These are phyloP conservation scores for Tetragnatha versicolor DNA, from an alignment of 1,140 invertebrate genomes.

Conservation along the genomic window DNA sequence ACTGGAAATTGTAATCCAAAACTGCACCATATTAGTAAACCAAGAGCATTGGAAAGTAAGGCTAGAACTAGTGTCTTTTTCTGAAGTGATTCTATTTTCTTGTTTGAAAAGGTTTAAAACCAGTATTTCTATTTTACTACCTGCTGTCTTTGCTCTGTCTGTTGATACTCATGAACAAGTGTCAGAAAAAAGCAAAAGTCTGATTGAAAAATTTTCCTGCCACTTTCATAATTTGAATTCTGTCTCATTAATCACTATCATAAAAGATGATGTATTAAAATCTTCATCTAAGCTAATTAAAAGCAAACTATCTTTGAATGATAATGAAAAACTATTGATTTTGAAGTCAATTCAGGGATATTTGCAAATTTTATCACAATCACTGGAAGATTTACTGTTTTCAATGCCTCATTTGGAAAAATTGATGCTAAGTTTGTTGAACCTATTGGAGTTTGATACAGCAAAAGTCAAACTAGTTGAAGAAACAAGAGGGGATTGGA, in stretches of 20 bases:
- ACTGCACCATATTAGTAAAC: not conserved
- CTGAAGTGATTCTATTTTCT: not conserved
- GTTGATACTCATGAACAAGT: slow-evolving; percentile 16
- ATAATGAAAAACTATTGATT: slow-evolving; percentile 9
- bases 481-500: not conserved
- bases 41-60: slow-evolving; percentile 40
- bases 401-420: slow-evolving; percentile 18
- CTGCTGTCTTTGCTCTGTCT: slow-evolving; percentile 24
- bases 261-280: slow-evolving; percentile 6
- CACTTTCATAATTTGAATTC: not conserved
- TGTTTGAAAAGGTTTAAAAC: slow-evolving; percentile 3
- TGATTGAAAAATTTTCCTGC: not conserved
- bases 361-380: slow-evolving; percentile 3
- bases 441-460: slow-evolving; percentile 36
- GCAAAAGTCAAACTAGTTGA: not conserved
- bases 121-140: slow-evolving; percentile 8
- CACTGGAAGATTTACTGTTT: not conserved
- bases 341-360: slow-evolving; percentile 26
- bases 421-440: slow-evolving; percentile 20
- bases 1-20: not conserved
- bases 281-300: slow-evolving; percentile 21
- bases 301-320: slow-evolving; percentile 7
- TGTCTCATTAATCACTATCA: not conserved
- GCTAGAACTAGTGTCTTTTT: slow-evolving; percentile 3
- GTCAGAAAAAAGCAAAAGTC: not conserved